Percentiles rank a stretch among this genome's conserved stretches.
phyloP scores from a whole-genome alignment of 1,140 invertebrate genomes.

The Lepidurus arcticus region DNA sequence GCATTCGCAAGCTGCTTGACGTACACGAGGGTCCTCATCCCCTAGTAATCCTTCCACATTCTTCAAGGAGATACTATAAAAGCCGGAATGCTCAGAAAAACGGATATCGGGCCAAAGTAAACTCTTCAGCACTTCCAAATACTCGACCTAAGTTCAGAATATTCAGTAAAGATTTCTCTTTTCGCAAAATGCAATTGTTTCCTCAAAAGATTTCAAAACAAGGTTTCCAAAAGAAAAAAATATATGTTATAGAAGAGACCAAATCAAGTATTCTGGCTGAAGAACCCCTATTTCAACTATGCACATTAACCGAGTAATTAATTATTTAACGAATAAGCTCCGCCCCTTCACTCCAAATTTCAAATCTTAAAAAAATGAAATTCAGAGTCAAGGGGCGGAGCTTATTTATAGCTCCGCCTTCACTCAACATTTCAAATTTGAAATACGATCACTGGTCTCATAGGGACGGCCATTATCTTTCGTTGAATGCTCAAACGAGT shows the following conservation, averaged over 20 bases:
- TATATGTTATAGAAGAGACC: too few relatives aligned
- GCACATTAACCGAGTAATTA: too few relatives aligned
- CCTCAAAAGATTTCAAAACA: too few relatives aligned
- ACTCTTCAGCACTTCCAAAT: constrained; percentile 8
- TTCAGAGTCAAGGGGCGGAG: not conserved
- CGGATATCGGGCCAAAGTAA: not conserved
- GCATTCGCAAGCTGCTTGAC: constrained; percentile 31
- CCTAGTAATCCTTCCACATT: constrained; percentile 28
- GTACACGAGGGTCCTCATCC: constrained; percentile 35
- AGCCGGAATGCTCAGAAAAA: not conserved
- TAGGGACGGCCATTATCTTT: too few relatives aligned
- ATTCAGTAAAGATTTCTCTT: not conserved
- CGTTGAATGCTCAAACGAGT: too few relatives aligned
- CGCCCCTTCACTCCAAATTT: too few relatives aligned
- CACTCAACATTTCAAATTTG: not conserved
- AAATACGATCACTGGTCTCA: not conserved
- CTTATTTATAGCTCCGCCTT: not conserved
- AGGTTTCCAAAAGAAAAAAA: too few relatives aligned
- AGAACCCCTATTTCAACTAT: too few relatives aligned
- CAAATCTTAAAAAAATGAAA: not conserved
- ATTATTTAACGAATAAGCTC: too few relatives aligned
- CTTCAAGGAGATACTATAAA: constrained; percentile 17
- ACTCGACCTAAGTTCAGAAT: not conserved
- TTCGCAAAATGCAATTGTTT: not conserved
- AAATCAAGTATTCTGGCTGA: too few relatives aligned